Base-by-base conservation (phyloP, 2,888 invertebrate species). In the Tuta absoluta region DNA sequence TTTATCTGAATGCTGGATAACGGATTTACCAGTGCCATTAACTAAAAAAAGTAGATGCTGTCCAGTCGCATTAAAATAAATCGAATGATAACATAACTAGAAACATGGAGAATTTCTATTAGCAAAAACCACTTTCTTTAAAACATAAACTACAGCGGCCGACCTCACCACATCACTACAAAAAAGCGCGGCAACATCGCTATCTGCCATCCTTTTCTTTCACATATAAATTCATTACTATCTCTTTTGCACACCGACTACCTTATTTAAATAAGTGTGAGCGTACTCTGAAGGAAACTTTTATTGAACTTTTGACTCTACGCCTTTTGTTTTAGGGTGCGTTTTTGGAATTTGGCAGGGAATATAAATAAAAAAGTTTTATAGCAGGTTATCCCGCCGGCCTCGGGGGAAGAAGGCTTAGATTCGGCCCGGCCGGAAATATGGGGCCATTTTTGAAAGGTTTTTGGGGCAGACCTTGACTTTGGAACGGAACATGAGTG, bases 251-350 rank as follows among this genome's bases (percentile, higher is more conserved):
- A 79, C 89, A 77, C 78, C 73, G 82, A 87, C 89, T 90, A 88
- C 89, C 89, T 90, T 89, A 91, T 91, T 91, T 91, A 91, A 91
- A 91, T 91, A 89, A 87, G 84, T 86, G 80, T 89, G 84, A 82
- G 80, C 78, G 78, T 79, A 79, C 81, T 80, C 81, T 76, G 60
- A 64, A 23, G 23, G 68, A 68, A 62, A 64, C 53, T 62, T 67
- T 68, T 64, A 69, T 72, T 74, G 70, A 66, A 87, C 70, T 80
- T 76, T 83, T 66, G 69, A 72, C 78, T 72, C 71, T 87, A 79
- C 70, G 1, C 0, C n/a, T 61, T 67, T 71, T 28, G 17, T 0
- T 24, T 71, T 85, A 85, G 75, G 77, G 78, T 66, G 24, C 10
- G 78, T 65, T 69, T 68, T 68, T 73, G 73, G 67, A 58, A 68